Evolutionary conservation across 1,140 invertebrate species (phyloP), one percentile per base, ranked within the genome.

Genomic region (Sinella curviseta): DNA sequence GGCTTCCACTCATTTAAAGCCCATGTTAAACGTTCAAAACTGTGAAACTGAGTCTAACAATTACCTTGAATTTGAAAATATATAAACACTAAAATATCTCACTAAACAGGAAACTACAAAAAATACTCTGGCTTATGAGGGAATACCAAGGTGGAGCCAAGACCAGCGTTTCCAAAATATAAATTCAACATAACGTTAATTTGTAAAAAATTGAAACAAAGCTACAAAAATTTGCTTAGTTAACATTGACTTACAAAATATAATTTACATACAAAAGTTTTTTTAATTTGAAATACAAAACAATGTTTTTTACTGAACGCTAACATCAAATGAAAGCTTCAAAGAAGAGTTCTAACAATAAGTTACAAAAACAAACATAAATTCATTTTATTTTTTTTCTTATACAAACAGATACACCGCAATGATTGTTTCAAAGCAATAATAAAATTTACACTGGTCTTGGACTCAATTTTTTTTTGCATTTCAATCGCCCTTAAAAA

Each of bases 401-500:
- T 8, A 48, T 48, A 8, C 4, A 17, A 48, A 60, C 39, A 48
- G 39, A 48, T 8, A n/a, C 24, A n/a, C 24, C 20, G 20, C 39
- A 48, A 48, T 48, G 39, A 12, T 60, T 60, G 8, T 60, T 70
- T 31, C 31, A n/a, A 14, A 60, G 24, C 55, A 60, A 60, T 48
- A 48, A n/a, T 33, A 31, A 16, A 70, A 70, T 14, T 4, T 70
- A 81, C 83, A 83, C 80, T 83, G 83, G 80, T 77, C 81, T 83
- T 79, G 16, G 77, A 80, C 81, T 80, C 65, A 60, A 54, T 67
- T 31, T 74, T 80, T 48, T 78, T 80, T 83, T 83, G 83, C 81
- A 82, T 83, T 83, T 83, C 81, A 81, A 82, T 82, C 79, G 83
- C 83, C 83, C 83, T 83, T 83, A 55, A 82, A 48, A 77, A 31